Evolutionary conservation across 2,888 invertebrate genomes (phyloP), one percentile per base, ranked within the genome.

Genomic region (Cerceris ruficornis): DNA sequence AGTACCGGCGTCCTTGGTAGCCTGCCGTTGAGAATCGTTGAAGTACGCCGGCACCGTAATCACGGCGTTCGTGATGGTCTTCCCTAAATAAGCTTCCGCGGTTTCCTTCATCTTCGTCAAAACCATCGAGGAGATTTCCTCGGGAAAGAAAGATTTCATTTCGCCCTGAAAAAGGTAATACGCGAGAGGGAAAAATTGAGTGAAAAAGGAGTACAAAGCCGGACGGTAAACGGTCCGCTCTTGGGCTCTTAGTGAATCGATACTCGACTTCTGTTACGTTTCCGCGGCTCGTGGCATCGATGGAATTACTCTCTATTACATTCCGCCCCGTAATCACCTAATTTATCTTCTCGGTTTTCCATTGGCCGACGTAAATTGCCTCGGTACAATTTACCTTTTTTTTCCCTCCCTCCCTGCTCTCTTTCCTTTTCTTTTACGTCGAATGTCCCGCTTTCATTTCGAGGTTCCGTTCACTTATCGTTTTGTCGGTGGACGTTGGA

Each of bases 1-100:
- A 4, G 94, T 94, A 0, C 98, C 98, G 11, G 98, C 97, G 92
- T 98, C 98, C 93, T 98, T 98, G 8, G 98, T 98, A 11, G 96
- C 96, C 91, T 96, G 96, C 11, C 97, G 94, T 91, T 96, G 96
- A 4, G 96, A 96, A 88, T 96, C 96, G 89, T 96, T 96, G 90
- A 96, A 97, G 90, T 97, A 97, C 6, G 97, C 97, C 6, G 97
- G 97, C 5, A 97, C 97, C 0, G 97, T 97, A 83, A 97, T 94
- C 8, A 97, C 97, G 2, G 96, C 97, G 90, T 97, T 96, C 79
- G 93, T 94, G 0, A 97, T 93, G 17, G 89, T 94, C 39, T 94
- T 94, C 50, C 98, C 98, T 70, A 97, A 93, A 90, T 95, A 97
- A 0, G 95, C 95, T 88, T 96, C 96, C 7, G 97, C 96, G 8